Evolutionary conservation across 2,113 vertebrate genomes (phyloP), one percentile per base, ranked within the genome.

Genomic region (Amazona vittata): DNA sequence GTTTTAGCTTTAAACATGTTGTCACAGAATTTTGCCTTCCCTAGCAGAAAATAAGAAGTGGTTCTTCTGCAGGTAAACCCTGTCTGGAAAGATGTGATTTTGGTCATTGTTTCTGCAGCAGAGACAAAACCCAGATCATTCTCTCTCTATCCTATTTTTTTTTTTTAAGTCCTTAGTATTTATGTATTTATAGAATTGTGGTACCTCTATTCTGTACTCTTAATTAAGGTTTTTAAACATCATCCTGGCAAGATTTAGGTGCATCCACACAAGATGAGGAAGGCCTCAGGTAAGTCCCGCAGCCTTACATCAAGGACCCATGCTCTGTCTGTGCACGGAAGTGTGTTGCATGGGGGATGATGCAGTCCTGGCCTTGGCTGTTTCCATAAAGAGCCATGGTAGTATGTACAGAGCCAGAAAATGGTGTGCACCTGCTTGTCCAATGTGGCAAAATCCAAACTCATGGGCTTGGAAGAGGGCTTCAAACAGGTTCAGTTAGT

Each of bases 281-380:
- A 76, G 22, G 12, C 11, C 12, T 64, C n/a, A n/a, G 21, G 4
- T 69, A 22, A 11, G 11, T 86, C 25, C 31, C 29, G 50, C 12
- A 31, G 11, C 41, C 5, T 8, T 47, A 5, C 28, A 49, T 29
- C 33, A 60, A 80, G 17, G 25, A 65, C 17, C 16, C 9, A 11
- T 41, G 13, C 11, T 37, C 12, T 35, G 1, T 15, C 29, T 55
- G 10, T 18, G 8, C 13, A 69, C 6, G 12, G 20, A 60, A 83
- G 6, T 10, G 3, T 62, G 22, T 35, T 57, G 2, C 18, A 6
- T 33, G 11, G 44, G 52, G 29, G 17, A 29, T 0, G 1, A 65
- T 11, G 6, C 44, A 57, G 49, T 29, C 53, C 41, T 93, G 47
- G 14, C 12, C 18, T 81, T 47, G 44, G 52, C 60, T 69, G 3